Percentiles rank a stretch among this genome's conserved stretches.
Evolutionary conservation across 2,113 vertebrate genomes (phyloP).

Genomic region (Dicrurus megarhynchus): DNA sequence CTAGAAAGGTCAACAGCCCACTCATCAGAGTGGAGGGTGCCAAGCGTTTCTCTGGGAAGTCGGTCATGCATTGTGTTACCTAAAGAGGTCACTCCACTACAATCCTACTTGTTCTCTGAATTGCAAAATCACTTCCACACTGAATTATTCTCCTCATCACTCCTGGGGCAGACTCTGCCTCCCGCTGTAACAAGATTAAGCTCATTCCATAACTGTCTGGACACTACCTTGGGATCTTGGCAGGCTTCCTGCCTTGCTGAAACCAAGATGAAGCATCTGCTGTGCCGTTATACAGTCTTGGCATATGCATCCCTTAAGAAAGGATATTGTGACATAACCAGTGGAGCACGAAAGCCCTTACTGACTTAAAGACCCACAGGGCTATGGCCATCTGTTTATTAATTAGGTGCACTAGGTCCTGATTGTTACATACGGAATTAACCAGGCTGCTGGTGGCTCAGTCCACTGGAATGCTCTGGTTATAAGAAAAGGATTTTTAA

Average conservation of each 20-base stretch:
- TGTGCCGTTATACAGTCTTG: neutral
- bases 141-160: neutral
- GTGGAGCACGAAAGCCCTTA: conserved; percentile 38
- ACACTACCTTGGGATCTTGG: neutral
- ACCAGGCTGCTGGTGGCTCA: neutral
- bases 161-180: neutral
- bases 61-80: neutral
- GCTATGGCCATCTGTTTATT: conserved; percentile 43
- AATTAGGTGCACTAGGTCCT: neutral
- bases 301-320: conserved; percentile 15
- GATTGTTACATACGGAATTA: neutral
- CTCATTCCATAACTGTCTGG: conserved; percentile 29
- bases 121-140: neutral
- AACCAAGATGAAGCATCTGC: conserved; percentile 18
- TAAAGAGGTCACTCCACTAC: neutral
- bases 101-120: neutral
- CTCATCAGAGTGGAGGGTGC: neutral
- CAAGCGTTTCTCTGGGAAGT: neutral
- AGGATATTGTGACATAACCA: conserved; percentile 43
- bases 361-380: neutral
- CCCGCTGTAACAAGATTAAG: neutral
- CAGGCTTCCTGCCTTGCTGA: neutral
- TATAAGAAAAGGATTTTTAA: neutral
- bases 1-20: neutral
- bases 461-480: neutral